Percentiles rank a stretch among this genome's conserved stretches.
These are phyloP conservation scores for Orchestia grillus DNA, from an alignment of 1,140 invertebrate species.

Conservation along the genomic window DNA sequence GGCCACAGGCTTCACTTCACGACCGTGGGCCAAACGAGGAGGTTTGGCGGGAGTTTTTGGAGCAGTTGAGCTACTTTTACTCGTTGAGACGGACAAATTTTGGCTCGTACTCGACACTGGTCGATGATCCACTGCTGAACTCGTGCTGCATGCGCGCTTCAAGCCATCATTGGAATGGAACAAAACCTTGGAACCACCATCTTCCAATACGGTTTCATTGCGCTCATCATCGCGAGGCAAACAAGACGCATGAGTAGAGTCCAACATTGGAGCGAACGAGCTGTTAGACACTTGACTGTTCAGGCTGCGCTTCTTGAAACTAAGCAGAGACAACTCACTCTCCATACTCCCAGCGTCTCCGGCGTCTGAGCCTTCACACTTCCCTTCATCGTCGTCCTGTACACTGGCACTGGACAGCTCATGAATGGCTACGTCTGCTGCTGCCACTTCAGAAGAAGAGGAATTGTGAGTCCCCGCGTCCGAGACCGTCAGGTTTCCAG, in stretches of 20 bases:
- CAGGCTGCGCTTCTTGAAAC: slow-evolving; percentile 1
- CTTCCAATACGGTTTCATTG: background rate
- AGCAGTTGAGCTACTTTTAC: background rate
- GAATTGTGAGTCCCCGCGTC: background rate
- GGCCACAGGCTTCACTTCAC: slow-evolving; percentile 13
- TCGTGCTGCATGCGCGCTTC: background rate
- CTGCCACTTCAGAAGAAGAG: background rate
- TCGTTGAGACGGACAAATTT: background rate
- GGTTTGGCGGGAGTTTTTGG: background rate
- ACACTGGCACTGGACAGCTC: background rate
- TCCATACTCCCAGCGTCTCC: background rate
- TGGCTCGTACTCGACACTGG: background rate
- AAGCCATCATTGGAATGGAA: background rate
- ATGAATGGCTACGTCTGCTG: slow-evolving; percentile 8
- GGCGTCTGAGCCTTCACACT: background rate
- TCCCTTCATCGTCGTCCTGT: background rate
- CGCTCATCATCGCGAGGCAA: background rate
- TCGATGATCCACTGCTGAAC: background rate
- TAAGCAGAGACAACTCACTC: background rate
- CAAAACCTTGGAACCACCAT: background rate
- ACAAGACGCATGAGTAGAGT: slow-evolving; percentile 23
- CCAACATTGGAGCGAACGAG: background rate
- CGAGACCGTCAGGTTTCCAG: background rate
- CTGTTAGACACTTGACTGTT: background rate
- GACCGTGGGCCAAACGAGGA: background rate